A percentile compares a stretch with the other conserved stretches of the same genome.
Evolutionary conservation across 1,140 invertebrate genomes (phyloP).

Genomic region (Cherax destructor): DNA sequence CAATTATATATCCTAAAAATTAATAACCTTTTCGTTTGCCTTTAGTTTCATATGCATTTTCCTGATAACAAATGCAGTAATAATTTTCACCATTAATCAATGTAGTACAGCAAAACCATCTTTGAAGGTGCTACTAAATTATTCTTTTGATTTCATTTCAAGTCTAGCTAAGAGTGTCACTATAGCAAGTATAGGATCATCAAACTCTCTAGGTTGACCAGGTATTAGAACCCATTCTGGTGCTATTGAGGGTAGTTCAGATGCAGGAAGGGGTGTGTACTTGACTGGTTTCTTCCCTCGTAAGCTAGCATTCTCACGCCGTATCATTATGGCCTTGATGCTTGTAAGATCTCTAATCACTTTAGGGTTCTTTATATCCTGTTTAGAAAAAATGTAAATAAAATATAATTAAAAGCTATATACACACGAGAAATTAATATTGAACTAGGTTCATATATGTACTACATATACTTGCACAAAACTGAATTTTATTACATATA

Average conservation of each 20-base stretch:
- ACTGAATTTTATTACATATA: no score
- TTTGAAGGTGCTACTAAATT: not conserved
- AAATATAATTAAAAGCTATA: not conserved
- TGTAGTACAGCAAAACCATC: not conserved
- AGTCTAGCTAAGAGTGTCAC: constrained; percentile 24
- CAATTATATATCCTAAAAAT: no score
- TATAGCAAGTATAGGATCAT: constrained; percentile 39
- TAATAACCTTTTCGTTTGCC: no score
- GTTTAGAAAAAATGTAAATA: not conserved
- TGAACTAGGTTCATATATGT: no score
- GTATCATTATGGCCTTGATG: constrained; percentile 36
- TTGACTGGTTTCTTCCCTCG: constrained; percentile 34
- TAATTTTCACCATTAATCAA: not conserved
- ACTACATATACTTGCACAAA: no score
- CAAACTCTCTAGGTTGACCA: constrained; percentile 34
- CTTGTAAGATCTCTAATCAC: constrained; percentile 34
- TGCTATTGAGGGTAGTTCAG: constrained; percentile 7
- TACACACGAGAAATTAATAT: no score
- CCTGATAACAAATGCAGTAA: not conserved
- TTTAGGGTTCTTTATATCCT: constrained; percentile 35
- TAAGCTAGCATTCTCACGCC: constrained; percentile 24
- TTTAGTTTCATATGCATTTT: not conserved
- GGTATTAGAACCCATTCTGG: constrained; percentile 44
- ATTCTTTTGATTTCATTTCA: not conserved
- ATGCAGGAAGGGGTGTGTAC: not conserved